A percentile compares a stretch with the other conserved stretches of the same genome.
These are phyloP conservation scores for Pituophis catenifer DNA, from an alignment of 2,113 vertebrate genomes.

Conservation along the genomic window DNA sequence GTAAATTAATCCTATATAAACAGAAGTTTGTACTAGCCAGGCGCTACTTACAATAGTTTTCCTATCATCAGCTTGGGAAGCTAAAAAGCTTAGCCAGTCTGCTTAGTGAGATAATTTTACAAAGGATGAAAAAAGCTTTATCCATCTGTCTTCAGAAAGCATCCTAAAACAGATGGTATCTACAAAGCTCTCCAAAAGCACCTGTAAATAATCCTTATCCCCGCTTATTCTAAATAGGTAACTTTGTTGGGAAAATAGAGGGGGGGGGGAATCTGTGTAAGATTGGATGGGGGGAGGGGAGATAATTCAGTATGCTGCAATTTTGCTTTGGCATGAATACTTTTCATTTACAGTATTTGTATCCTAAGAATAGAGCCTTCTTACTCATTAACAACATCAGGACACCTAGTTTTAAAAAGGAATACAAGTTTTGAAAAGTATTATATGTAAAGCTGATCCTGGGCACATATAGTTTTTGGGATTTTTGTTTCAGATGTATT, in stretches of 20 bases:
- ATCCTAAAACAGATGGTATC: background rate
- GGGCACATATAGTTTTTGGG: background rate
- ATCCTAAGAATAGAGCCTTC: background rate
- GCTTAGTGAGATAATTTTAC: background rate
- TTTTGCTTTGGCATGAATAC: background rate
- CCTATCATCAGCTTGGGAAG: background rate
- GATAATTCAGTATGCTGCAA: background rate
- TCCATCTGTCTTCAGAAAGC: background rate
- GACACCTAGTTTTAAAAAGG: background rate
- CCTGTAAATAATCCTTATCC: background rate
- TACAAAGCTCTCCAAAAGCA: background rate
- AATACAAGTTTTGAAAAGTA: background rate
- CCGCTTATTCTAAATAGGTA: background rate
- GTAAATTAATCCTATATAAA: constrained; percentile 42
- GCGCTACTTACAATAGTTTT: background rate
- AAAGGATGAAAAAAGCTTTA: background rate
- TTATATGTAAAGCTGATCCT: background rate
- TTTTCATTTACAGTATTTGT: background rate
- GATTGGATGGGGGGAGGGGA: background rate
- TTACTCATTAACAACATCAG: background rate
- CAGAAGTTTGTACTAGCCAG: constrained; percentile 32
- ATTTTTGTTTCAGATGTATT: background rate
- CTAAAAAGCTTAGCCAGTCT: background rate
- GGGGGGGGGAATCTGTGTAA: background rate
- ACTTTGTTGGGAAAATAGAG: no score